Base-by-base conservation (phyloP, 1,140 invertebrate species). In the Eumaeus atala region DNA sequence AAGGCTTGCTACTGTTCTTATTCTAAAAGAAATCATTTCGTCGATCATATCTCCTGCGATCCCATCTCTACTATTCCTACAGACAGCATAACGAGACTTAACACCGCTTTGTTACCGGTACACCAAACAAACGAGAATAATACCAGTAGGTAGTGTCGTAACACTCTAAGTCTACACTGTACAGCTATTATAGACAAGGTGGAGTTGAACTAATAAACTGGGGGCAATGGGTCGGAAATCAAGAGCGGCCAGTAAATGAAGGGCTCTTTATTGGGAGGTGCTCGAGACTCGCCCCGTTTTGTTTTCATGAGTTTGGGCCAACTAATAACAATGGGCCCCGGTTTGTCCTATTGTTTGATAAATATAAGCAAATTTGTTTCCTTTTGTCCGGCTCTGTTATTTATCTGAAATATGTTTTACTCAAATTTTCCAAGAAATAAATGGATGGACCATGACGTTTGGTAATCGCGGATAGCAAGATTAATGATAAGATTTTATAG, bases 361-460 rank as follows among this genome's bases (percentile, higher is more conserved):
- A 44, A 44, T 44, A 44, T 44, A 44, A 16, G 40, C 40, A 44
- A 44, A 44, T 44, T 44, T 17, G 40, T 44, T 44, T 44, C 40
- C 40, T 44, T n/a, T 44, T 44, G 40, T 44, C 14, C 40, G 14
- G 4, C 12, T 44, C 17, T 44, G 40, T 44, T 44, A 44, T 44
- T 44, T 44, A 17, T 16, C 40, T 14, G 12, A 5, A 14, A 42
- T 42, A 42, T 12, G 16, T 42, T 14, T 3, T 44, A 28, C 21
- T 28, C 6, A 28, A 28, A 28, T 28, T 28, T 28, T 2, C 21
- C 21, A 6, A 28, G 2, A 28, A 28, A 28, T 6, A 6, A 28
- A 28, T 28, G 21, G 21, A 3, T 28, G 2, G 21, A 28, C n/a
- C n/a, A n/a, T n/a, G n/a, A n/a, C n/a, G n/a, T n/a, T n/a, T n/a